phyloP scores from a whole-genome alignment of 2,888 invertebrate genomes.

The Eupithecia pulchellata region DNA sequence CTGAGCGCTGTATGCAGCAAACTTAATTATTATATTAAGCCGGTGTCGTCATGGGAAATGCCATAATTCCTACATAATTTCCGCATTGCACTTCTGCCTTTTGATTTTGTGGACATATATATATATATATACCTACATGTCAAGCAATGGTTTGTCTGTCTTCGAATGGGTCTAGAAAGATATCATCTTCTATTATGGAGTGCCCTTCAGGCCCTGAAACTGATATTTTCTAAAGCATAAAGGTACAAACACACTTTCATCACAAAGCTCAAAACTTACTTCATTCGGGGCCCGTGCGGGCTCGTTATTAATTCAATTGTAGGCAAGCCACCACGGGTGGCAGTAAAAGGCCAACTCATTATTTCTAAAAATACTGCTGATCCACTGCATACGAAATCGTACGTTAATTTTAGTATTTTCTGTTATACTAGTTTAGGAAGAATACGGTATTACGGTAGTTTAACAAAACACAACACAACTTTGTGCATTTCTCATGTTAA shows the following conservation, averaged over 20 bases:
- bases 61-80: background rate
- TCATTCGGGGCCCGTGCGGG: background rate
- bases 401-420: background rate
- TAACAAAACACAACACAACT: constrained; percentile 18
- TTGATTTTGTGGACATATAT: background rate
- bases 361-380: no score
- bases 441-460: background rate
- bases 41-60: background rate
- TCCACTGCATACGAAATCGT: background rate
- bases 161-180: background rate
- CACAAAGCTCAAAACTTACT: no score
- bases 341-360: no score
- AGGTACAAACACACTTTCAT: no score
- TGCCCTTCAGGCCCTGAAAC: background rate
- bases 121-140: background rate
- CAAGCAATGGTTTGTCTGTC: no score
- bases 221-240: no score
- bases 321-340: no score
- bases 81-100: background rate
- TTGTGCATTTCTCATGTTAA: constrained; percentile 31
- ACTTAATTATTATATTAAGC: constrained; percentile 3
- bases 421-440: background rate
- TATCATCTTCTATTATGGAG: background rate
- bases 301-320: background rate
- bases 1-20: background rate